Evolutionary conservation across 2,797 vertebrate species (phyloP).

Genomic region (Danio jaintianensis): DNA sequence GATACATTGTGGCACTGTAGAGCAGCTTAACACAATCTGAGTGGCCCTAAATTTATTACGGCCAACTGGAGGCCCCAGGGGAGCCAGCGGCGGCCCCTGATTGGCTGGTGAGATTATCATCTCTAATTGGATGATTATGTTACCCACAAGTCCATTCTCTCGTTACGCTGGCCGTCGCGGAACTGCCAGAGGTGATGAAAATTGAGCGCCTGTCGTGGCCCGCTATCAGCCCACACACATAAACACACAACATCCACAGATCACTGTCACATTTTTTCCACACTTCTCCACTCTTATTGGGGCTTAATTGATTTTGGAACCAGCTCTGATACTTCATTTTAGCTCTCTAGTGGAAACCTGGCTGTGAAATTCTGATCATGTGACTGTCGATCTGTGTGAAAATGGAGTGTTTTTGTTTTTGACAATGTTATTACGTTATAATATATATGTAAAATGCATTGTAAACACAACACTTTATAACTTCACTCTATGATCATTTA

Average conservation of each 20-base stretch:
- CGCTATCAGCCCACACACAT: conserved; percentile 35
- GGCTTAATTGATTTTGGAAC: conserved; percentile 45
- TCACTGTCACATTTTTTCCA: conserved; percentile 40
- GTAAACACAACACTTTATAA: too few relatives aligned
- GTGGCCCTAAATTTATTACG: conserved; percentile 54
- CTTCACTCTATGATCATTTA: too few relatives aligned
- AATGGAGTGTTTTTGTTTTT: not conserved
- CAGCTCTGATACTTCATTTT: conserved; percentile 20
- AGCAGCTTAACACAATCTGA: conserved; percentile 60
- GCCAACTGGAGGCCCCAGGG: conserved; percentile 45
- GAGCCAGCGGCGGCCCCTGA: conserved; percentile 33
- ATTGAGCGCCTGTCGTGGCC: conserved; percentile 50
- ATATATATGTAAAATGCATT: not conserved
- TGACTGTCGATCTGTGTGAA: not conserved
- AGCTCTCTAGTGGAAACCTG: conserved; percentile 22
- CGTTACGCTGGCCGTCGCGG: conserved; percentile 41
- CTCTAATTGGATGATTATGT: conserved; percentile 65
- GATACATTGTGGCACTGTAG: conserved; percentile 58
- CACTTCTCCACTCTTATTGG: conserved; percentile 15
- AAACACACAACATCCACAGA: conserved; percentile 38
- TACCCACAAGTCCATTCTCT: conserved; percentile 62
- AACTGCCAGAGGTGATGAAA: conserved; percentile 58
- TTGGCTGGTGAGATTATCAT: conserved; percentile 61
- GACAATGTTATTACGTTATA: not conserved
- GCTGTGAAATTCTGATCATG: conserved; percentile 14